phyloP scores from a whole-genome alignment of 2,888 invertebrate species.

The Nyleta sp. region DNA sequence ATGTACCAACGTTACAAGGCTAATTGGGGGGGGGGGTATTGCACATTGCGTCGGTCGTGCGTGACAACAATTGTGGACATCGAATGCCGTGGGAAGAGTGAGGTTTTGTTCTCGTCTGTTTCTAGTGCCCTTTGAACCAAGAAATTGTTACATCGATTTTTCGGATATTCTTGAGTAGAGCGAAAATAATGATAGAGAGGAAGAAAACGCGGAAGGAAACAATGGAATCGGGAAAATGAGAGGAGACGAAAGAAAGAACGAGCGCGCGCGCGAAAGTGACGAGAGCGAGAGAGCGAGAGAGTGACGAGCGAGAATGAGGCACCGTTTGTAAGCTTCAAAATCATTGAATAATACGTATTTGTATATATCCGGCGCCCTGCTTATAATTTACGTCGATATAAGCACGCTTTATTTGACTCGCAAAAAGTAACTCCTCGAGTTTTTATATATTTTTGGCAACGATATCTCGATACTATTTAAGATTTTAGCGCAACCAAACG shows the following conservation, averaged over 20 bases:
- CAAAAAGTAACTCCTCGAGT: conserved; percentile 77
- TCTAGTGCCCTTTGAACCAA: conserved; percentile 68
- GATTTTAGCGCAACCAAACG: conserved; percentile 77
- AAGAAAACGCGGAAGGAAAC: conserved; percentile 9
- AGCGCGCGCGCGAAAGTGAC: conserved; percentile 34
- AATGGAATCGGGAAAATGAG: conserved; percentile 2
- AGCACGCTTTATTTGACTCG: conserved; percentile 75
- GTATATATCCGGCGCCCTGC: conserved; percentile 77
- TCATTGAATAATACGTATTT: conserved; percentile 70
- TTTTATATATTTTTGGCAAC: conserved; percentile 83
- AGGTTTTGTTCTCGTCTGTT: conserved; percentile 67
- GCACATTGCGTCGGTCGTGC: conserved; percentile 70
- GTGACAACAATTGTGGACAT: conserved; percentile 62
- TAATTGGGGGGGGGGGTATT: conserved; percentile 13
- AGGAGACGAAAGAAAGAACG: conserved; percentile 25
- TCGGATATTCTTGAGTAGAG: conserved; percentile 63
- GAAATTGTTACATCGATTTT: conserved; percentile 65
- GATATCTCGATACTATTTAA: conserved; percentile 82
- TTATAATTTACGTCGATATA: conserved; percentile 72
- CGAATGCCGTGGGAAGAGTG: conserved; percentile 48
- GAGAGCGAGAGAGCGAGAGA: conserved; percentile 34
- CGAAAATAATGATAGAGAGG: conserved; percentile 44
- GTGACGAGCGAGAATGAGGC: conserved; percentile 53
- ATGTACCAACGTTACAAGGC: conserved; percentile 69
- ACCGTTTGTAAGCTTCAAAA: conserved; percentile 66